Base-by-base conservation (phyloP, 2,113 vertebrate genomes). In the Mesitornis unicolor region DNA sequence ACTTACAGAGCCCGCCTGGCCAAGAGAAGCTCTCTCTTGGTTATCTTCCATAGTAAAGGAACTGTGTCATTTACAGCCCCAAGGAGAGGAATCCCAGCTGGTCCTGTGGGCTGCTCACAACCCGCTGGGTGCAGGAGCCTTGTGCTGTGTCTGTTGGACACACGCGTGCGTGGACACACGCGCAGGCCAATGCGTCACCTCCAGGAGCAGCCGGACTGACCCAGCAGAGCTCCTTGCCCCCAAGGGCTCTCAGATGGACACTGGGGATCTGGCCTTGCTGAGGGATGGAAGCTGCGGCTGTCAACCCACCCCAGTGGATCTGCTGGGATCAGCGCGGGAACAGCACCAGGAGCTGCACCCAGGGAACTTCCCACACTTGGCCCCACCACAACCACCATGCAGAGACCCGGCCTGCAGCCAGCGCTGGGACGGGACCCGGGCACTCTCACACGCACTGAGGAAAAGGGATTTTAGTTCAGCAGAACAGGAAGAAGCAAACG, bases 351-450 rank as follows among this genome's bases (percentile, higher is more conserved):
- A n/a, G n/a, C n/a, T n/a, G n/a, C n/a, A n/a, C n/a, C n/a, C n/a
- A n/a, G n/a, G n/a, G n/a, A n/a, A 22, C 47, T 48, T 48, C 47
- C 21, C 20, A 11, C n/a, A n/a, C n/a, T n/a, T n/a, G n/a, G n/a
- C n/a, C n/a, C 73, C 61, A 45, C 68, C 61, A 42, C 26, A 25
- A 38, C 2, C 24, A 8, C 0, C 1, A 4, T 2, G 42, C 50
- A 76, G 48, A 67, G 56, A 74, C n/a, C 13, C 17, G 19, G 48
- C 38, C 63, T 45, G 12, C 21, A 21, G 65, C 18, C 65, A 33
- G 60, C 1, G 14, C 38, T 9, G 54, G 54, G 35, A 20, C 0
- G 3, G 56, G 26, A 69, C 33, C 29, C 2, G 2, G 59, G 35
- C 51, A 16, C 9, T 22, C 29, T 38, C 50, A 24, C 11, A 3